Base-by-base conservation (phyloP, 2,888 invertebrate species). In the Schizotus pectinicornis region DNA sequence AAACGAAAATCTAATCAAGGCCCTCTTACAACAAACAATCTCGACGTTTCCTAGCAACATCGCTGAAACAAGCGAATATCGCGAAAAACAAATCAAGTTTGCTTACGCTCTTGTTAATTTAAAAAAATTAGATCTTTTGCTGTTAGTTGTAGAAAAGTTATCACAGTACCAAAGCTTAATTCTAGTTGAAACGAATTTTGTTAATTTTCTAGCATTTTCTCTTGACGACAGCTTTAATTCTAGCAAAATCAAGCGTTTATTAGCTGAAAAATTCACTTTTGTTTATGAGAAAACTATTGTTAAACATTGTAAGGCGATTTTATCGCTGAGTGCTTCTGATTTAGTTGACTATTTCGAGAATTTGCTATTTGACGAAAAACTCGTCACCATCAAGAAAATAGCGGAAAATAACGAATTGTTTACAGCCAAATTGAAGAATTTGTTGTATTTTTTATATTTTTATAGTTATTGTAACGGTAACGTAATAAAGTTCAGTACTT, bases 61-160 rank as follows among this genome's bases (percentile, higher is more conserved):
- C n/a, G 42, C 3, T 5, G 30, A 42, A 42, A 14, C 8, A 7
- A 22, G 6, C 8, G 32, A 46, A 3, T 54, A 47, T 34, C 34
- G 55, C 14, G 42, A 13, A 13, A 56, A 56, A 34, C 55, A 56
- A 43, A 31, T 43, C 7, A 47, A 49, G 13, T 56, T 56, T 22
- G 55, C 49, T 7, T 56, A 56, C 30, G 49, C 41, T 0, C 9
- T 56, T 8, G 3, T 43, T 0, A 8, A 56, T 22, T 32, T 49
- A 2, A 11, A 36, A n/a, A 13, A 49, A n/a, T 48, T 42, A 36
- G 30, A 3, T 3, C 22, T 34, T 9, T 14, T 56, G n/a, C 6
- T 35, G 0, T 31, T 37, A 37, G 14, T 56, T 8, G n/a, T 56
- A 6, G 5, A 33, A 6, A 35, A 37, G 30, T 35, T 48, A 1